These are phyloP conservation scores for Siphamia tubifer DNA, from an alignment of 2,113 vertebrate species.

Conservation along the genomic window DNA sequence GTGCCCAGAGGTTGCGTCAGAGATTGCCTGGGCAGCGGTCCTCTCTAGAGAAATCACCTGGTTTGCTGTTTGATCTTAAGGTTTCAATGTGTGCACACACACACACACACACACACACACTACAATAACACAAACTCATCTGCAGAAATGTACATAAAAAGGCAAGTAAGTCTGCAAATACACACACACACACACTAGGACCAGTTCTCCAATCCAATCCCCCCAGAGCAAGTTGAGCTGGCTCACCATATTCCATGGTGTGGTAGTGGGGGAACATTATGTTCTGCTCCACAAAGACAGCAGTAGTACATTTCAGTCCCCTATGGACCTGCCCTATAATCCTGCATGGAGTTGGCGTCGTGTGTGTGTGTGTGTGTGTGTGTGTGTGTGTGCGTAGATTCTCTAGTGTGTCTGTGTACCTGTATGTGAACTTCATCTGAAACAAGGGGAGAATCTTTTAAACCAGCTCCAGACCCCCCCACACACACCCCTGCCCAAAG, in stretches of 20 bases:
- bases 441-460: neutral
- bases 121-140: conserved; percentile 21
- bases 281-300: conserved; percentile 64
- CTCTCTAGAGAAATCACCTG: conserved; percentile 71
- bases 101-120: too few relatives aligned
- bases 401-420: conserved; percentile 22
- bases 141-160: conserved; percentile 10
- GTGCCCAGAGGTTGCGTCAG: conserved; percentile 62
- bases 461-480: too few relatives aligned
- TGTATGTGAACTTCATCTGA: conserved; percentile 19
- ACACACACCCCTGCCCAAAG: too few relatives aligned
- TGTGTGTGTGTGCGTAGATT: conserved; percentile 9
- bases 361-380: conserved; percentile 7
- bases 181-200: conserved; percentile 29
- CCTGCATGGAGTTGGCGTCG: conserved; percentile 46
- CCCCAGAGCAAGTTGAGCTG: conserved; percentile 54
- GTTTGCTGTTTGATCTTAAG: conserved; percentile 63
- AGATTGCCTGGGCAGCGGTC: conserved; percentile 68
- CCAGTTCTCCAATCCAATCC: conserved; percentile 53
- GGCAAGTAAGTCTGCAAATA: conserved; percentile 4
- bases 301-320: conserved; percentile 69
- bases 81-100: conserved; percentile 51
- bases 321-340: conserved; percentile 67
- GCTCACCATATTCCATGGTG: conserved; percentile 63
- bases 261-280: conserved; percentile 58